Base-by-base conservation (phyloP, 2,113 vertebrate genomes). In the Oophaga pumilio region DNA sequence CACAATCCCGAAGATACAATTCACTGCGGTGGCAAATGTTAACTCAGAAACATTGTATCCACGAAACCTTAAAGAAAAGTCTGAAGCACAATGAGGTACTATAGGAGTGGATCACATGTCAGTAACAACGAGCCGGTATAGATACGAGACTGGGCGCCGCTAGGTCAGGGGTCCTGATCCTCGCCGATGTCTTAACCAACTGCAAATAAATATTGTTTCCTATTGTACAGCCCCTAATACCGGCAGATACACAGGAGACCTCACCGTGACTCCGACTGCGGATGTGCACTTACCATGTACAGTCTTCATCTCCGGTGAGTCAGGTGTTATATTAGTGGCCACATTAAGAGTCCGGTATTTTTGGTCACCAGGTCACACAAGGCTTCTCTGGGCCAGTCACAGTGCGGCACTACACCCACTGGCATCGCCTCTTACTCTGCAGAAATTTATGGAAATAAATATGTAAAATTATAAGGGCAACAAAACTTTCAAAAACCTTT, bases 1-100 rank as follows among this genome's bases (percentile, higher is more conserved):
- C 89, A 92, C 77, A 91, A 88, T 84, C 88, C 89, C 90, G 89
- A 91, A 89, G 91, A 88, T 24, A 90, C 79, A 90, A 89, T 91
- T 68, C 18, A 22, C 17, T 66, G 59, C 18, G 33, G 28, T 24
- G 59, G 18, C n/a, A 68, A 84, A 88, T 50, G 76, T 7, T n/a
- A 88, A 77, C 53, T 18, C 50, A 68, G 64, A 82, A 57, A 77
- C 60, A 57, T 84, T 62, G 33, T 60, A 74, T 59, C 56, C 26
- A 28, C 4, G 14, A 18, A 87, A 50, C 20, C n/a, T 87, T 24
- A 73, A 26, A 62, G 69, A 88, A 76, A 33, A 56, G 57, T 53
- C 57, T 13, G 57, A 33, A 56, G 49, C 64, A 60, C 68, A 24
- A 28, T 22, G 33, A 80, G 59, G 24, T n/a, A 28, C 5, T 14